Percentiles rank a stretch among this genome's conserved stretches.
Evolutionary conservation across 2,888 invertebrate genomes (phyloP).

Genomic region (Tanypteryx hageni): DNA sequence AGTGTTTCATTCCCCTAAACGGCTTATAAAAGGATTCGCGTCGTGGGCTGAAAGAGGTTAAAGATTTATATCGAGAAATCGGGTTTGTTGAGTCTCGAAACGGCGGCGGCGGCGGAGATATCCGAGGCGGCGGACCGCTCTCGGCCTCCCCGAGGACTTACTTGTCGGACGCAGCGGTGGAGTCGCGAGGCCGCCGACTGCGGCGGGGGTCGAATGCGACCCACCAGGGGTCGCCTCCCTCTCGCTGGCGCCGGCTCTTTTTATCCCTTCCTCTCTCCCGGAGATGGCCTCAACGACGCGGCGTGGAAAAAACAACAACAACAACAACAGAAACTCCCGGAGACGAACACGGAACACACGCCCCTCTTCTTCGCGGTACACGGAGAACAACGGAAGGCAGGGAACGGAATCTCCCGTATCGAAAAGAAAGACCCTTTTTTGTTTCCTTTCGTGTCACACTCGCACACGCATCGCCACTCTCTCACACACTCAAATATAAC

Average conservation of each 20-base stretch:
- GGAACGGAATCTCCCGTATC: not conserved
- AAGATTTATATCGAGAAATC: no score
- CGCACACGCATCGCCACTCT: conserved; percentile 39
- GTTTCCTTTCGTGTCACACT: not conserved
- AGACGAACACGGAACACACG: not conserved
- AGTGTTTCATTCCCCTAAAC: no score
- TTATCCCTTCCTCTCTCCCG: not conserved
- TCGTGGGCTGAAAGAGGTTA: no score
- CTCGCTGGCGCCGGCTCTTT: not conserved
- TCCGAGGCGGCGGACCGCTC: not conserved
- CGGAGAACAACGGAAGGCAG: not conserved
- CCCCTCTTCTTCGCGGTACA: not conserved
- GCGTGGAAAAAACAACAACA: not conserved
- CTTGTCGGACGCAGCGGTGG: conserved; percentile 6
- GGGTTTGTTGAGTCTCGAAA: no score
- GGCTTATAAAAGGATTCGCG: no score
- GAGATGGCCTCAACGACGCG: not conserved
- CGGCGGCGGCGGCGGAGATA: not conserved
- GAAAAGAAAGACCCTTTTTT: not conserved
- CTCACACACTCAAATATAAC: not conserved
- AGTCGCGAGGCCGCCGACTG: not conserved
- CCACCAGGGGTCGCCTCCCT: not conserved
- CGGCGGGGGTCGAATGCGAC: not conserved
- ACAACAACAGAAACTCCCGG: not conserved
- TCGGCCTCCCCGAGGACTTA: not conserved